Percentiles rank a stretch among this genome's conserved stretches.
phyloP scores from a whole-genome alignment of 2,888 invertebrate species.

The Cantharis rustica region DNA sequence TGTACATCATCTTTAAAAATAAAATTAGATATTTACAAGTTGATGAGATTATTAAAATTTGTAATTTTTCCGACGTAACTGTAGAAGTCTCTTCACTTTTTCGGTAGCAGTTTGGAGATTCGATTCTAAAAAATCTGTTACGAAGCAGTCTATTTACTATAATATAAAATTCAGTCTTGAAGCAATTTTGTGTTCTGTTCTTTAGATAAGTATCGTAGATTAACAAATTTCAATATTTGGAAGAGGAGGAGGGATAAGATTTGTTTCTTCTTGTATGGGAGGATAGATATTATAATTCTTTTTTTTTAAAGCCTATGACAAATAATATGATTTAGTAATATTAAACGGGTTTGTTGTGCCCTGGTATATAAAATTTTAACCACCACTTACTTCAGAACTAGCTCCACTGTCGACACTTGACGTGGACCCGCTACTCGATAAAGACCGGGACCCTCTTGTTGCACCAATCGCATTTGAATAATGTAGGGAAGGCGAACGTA shows the following conservation, averaged over 20 bases:
- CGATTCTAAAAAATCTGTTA: not conserved
- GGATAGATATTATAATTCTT: not conserved
- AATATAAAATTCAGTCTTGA: not conserved
- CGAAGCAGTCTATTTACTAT: not conserved
- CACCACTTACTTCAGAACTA: slow-evolving; percentile 52
- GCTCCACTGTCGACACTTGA: slow-evolving; percentile 52
- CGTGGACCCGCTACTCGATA: slow-evolving; percentile 52
- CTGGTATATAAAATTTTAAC: not conserved
- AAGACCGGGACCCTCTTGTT: slow-evolving; percentile 45
- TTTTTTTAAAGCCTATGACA: not conserved
- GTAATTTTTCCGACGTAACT: not conserved
- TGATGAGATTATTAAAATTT: not conserved
- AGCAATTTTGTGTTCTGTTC: not conserved
- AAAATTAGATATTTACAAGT: not conserved
- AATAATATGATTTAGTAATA: not conserved
- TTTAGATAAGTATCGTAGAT: not conserved
- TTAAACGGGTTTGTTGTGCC: not conserved
- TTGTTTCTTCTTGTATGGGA: not conserved
- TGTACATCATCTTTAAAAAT: not conserved
- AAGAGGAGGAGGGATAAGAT: not conserved
- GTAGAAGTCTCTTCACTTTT: not conserved
- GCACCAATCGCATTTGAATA: slow-evolving; percentile 32
- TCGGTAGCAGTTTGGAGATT: not conserved
- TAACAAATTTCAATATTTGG: not conserved
- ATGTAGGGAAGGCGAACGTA: slow-evolving; percentile 36